These are phyloP conservation scores for Silurus asotus DNA, from an alignment of 2,113 vertebrate species.

Conservation along the genomic window DNA sequence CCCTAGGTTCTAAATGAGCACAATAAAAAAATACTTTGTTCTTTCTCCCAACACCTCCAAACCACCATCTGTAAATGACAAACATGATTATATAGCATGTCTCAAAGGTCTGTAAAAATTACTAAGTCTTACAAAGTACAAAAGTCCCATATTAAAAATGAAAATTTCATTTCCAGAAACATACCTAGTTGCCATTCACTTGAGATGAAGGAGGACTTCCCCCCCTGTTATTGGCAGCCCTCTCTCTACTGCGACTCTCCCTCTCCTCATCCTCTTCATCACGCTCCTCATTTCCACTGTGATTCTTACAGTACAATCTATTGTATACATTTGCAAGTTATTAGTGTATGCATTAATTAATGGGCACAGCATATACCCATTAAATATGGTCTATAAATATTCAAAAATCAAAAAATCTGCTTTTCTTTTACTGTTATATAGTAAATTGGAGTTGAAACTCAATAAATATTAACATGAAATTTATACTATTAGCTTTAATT, in stretches of 20 bases:
- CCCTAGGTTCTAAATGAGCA: constrained; percentile 55
- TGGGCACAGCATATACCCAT: background rate
- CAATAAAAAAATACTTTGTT: constrained; percentile 69
- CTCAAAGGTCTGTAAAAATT: background rate
- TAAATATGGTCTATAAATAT: background rate
- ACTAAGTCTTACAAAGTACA: background rate
- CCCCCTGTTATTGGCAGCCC: constrained; percentile 78
- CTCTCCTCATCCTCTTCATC: constrained; percentile 98
- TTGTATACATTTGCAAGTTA: constrained; percentile 50
- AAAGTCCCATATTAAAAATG: background rate
- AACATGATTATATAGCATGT: background rate
- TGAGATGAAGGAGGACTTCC: constrained; percentile 81
- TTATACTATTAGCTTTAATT: background rate
- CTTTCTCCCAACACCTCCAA: constrained; percentile 12
- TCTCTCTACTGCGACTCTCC: constrained; percentile 93
- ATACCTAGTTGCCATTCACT: constrained; percentile 94
- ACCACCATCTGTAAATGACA: constrained; percentile 57
- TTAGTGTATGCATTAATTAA: background rate
- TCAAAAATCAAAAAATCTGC: background rate
- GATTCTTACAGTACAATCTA: constrained; percentile 98
- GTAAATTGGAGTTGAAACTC: background rate
- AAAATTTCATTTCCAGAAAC: background rate
- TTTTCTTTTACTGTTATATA: background rate
- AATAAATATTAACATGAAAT: background rate
- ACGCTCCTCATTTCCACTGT: constrained; percentile 97